Evolutionary conservation across 1,140 invertebrate species (phyloP), one percentile per base, ranked within the genome.

Genomic region (Sipha flava): DNA sequence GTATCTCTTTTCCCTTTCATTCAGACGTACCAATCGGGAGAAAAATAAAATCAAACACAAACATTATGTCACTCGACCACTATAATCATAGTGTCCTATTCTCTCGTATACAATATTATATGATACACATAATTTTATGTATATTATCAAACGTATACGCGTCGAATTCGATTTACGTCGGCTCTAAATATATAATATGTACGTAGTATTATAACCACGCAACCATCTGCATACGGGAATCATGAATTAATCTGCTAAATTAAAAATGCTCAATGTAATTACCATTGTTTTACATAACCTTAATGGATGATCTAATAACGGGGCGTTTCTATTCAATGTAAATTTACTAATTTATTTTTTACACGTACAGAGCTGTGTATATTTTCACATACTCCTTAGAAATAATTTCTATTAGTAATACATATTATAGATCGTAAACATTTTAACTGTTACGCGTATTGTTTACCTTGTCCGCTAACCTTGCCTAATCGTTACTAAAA

Each of bases 301-400:
- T 34, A 49, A 75, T 37, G n/a, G 29, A 75, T 54, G 72, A 54
- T 75, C 72, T 75, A 54, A 75, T 26, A 3, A 2, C 31, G 31
- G 49, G 47, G 68, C 40, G 47, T 75, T 75, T 26, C 31, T 23
- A 49, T 75, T 75, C 47, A 52, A 75, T 75, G 72, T 75, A 54
- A 75, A 75, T 75, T 18, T 23, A 37, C 21, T 21, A 14, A 52
- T 75, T 75, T 49, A 29, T 75, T 31, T 52, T 40, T 7, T 16
- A 43, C 12, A 12, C 7, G 21, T 21, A 40, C 21, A 40, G 43
- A 66, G 5, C 9, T 23, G 40, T 21, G 21, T 64, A 62, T 37
- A 62, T n/a, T 62, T 29, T 62, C 18, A 21, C 18, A 37, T 3
- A 34, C 9, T 43, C 9, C 9, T 12, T 43, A 43, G 14, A 12